Conservation (phyloP, 2,797 vertebrate genomes). For the Microctenopoma stevenorrisi region DNA sequence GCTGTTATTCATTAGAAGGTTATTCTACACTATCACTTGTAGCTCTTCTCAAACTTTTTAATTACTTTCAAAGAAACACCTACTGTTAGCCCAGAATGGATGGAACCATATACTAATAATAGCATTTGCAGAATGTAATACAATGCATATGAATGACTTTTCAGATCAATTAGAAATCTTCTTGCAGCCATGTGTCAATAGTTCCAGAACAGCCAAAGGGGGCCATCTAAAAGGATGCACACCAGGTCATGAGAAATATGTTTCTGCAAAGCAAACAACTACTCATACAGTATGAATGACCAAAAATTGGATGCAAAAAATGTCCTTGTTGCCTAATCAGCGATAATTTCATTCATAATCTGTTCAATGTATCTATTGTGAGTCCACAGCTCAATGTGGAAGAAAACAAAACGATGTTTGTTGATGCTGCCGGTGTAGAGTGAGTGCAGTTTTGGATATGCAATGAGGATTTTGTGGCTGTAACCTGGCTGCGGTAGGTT, state of each 20-base stretch:
- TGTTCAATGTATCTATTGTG: conserved; percentile 23
- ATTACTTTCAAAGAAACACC: conserved; percentile 50
- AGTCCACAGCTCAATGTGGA: conserved; percentile 3
- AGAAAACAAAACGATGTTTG: neutral
- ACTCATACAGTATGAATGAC: neutral
- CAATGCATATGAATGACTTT: conserved; percentile 15
- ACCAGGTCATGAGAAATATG: neutral
- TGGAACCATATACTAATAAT: conserved; percentile 36
- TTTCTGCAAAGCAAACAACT: neutral
- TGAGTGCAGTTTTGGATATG: neutral
- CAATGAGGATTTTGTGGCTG: neutral
- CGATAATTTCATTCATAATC: conserved; percentile 31
- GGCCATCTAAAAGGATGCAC: neutral
- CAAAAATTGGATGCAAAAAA: conserved; percentile 17
- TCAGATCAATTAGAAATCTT: neutral
- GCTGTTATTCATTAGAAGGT: conserved; percentile 35
- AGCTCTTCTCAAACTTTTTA: conserved; percentile 17
- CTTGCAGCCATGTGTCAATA: too few species aligned
- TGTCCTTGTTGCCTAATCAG: conserved; percentile 28
- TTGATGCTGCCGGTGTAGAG: neutral
- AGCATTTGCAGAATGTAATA: conserved; percentile 23
- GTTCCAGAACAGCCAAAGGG: neutral
- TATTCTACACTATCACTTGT: conserved; percentile 9
- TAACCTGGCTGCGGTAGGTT: neutral
- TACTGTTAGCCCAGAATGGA: conserved; percentile 22